Evolutionary conservation across 2,113 vertebrate species (phyloP).

Genomic region (Tetrao urogallus): DNA sequence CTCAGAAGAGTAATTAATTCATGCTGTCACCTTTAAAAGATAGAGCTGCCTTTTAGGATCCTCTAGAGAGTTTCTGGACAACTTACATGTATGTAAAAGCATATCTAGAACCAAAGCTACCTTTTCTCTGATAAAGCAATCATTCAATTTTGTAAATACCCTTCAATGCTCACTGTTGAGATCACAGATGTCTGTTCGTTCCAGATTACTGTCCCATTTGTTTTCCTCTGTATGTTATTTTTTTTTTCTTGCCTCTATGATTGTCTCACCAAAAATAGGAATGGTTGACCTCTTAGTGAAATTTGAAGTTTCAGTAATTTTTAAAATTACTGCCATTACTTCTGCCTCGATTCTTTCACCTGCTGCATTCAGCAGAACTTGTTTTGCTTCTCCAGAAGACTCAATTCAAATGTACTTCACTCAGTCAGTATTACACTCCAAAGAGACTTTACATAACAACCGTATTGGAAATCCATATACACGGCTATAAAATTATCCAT

Average conservation of each 20-base stretch:
- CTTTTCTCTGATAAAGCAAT: not conserved
- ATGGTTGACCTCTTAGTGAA: not conserved
- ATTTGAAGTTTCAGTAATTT: not conserved
- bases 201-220: accelerated
- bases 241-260: not conserved
- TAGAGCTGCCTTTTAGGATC: not conserved
- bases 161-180: not conserved
- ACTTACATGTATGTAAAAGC: not conserved
- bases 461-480: not conserved
- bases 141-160: not conserved
- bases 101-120: not conserved
- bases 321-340: not conserved
- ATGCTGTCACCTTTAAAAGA: not conserved
- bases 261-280: not conserved
- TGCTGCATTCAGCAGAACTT: not conserved
- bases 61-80: not conserved
- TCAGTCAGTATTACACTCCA: not conserved
- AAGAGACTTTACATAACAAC: not conserved
- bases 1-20: not conserved
- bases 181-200: not conserved
- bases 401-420: not conserved
- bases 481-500: not conserved
- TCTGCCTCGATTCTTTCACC: not conserved
- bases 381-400: not conserved
- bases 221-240: not conserved